Evolutionary conservation across 2,797 vertebrate genomes (phyloP).

Genomic region (Ataeniobius toweri): DNA sequence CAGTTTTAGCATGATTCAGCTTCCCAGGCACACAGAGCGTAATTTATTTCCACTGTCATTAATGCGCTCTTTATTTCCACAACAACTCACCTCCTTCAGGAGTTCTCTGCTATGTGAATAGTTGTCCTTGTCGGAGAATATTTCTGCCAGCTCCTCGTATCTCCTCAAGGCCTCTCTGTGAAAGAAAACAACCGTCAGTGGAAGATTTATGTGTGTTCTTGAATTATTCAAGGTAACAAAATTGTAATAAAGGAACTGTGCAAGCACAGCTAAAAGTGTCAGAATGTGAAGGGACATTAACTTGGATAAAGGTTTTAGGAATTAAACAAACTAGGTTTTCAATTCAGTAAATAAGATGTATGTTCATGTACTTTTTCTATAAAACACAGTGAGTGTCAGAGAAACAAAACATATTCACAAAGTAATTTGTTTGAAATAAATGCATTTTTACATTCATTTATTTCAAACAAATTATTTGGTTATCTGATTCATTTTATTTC

Average conservation of each 20-base stretch:
- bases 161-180: conserved; percentile 82
- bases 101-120: conserved; percentile 90
- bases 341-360: neutral
- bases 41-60: neutral
- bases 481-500: too few relatives aligned
- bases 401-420: too few relatives aligned
- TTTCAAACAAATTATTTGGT: too few relatives aligned
- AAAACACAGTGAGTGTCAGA: too few relatives aligned
- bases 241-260: neutral
- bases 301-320: neutral
- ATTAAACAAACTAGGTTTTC: too few relatives aligned
- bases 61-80: neutral
- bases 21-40: neutral
- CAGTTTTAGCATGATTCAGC: conserved; percentile 7
- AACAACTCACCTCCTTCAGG: conserved; percentile 82
- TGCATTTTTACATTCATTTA: too few relatives aligned
- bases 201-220: neutral
- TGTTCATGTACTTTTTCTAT: too few relatives aligned
- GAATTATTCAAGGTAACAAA: neutral
- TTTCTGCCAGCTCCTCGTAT: conserved; percentile 85
- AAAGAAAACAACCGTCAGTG: neutral
- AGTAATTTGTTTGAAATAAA: too few relatives aligned
- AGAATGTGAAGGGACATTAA: neutral
- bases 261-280: neutral
- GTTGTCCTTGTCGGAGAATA: conserved; percentile 93